A percentile compares a stretch with the other conserved stretches of the same genome.
Conservation (phyloP, 2,113 vertebrate genomes). For the Phyllostomus discolor region DNA sequence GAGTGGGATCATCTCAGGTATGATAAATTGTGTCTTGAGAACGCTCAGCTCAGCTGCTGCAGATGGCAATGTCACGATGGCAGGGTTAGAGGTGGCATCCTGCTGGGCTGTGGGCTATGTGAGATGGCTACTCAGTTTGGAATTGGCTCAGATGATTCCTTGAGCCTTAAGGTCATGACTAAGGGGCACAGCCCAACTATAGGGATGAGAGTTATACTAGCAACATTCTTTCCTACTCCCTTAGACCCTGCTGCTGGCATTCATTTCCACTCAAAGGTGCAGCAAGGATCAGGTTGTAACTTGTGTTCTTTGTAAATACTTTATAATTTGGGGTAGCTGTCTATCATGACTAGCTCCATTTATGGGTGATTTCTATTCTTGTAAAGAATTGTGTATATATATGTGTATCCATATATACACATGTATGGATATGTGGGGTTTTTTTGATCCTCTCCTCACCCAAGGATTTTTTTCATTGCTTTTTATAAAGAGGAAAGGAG, state of each 20-base stretch:
- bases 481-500: no score
- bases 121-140: conserved; percentile 2
- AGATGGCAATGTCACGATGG: conserved; percentile 60
- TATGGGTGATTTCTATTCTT: neutral
- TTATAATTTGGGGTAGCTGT: neutral
- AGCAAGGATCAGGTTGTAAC: neutral
- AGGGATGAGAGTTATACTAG: neutral
- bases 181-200: neutral
- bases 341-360: neutral
- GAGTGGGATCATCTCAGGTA: conserved; percentile 42
- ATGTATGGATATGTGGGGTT: no score
- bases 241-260: neutral
- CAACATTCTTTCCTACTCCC: neutral
- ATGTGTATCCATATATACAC: no score
- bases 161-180: conserved; percentile 60
- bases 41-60: conserved; percentile 37
- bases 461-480: no score
- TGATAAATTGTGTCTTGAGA: conserved; percentile 64
- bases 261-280: neutral
- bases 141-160: neutral
- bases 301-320: neutral
- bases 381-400: neutral
- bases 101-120: conserved; percentile 36
- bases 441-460: no score
- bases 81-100: neutral